Base-by-base conservation (phyloP, 92 coral and sea anemone genomes). In the Parazoanthus darwini region DNA sequence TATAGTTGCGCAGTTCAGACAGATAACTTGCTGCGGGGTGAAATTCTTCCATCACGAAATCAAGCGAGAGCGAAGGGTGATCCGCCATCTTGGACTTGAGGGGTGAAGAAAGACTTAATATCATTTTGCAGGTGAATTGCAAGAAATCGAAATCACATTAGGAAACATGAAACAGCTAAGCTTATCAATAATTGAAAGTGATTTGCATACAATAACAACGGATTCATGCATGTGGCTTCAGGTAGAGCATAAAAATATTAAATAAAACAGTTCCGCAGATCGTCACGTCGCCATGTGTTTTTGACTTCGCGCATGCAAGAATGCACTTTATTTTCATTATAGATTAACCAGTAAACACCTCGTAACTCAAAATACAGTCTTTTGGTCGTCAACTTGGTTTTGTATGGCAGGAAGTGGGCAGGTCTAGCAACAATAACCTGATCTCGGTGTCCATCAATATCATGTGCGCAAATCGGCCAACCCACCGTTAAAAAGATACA, bases 61-160 rank as follows among this genome's bases (percentile, higher is more conserved):
- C 66, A 35, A 46, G 36, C 63, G 44, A 71, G 22, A 70, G 26
- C 10, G 42, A 71, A 25, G 72, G 42, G 16, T n/a, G n/a, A 66
- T 79, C 94, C 56, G 94, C 94, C 94, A 92, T 92, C 86, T 92
- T 92, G 92, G 88, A 86, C 72, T 86, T 78, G 81, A 23, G 44
- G 35, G 11, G 33, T 75, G 48, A 86, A 33, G 87, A 89, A 77
- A 87, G 74, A 48, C 58, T 37, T 37, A 15, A 39, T 48, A 86
- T 42, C 79, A 67, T 50, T 89, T 86, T 91, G 81, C 90, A 91
- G 86, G 90, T 81, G 88, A 74, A 26, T 77, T 20, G 44, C 66
- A 71, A 22, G 66, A 84, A 70, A 71, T 68, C 51, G 87, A 71
- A 84, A 50, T 84, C 87, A 84, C 39, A 84, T 25, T 38, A 71